Evolutionary conservation across 1,140 invertebrate genomes (phyloP).

Genomic region (Trichogramma pretiosum): DNA sequence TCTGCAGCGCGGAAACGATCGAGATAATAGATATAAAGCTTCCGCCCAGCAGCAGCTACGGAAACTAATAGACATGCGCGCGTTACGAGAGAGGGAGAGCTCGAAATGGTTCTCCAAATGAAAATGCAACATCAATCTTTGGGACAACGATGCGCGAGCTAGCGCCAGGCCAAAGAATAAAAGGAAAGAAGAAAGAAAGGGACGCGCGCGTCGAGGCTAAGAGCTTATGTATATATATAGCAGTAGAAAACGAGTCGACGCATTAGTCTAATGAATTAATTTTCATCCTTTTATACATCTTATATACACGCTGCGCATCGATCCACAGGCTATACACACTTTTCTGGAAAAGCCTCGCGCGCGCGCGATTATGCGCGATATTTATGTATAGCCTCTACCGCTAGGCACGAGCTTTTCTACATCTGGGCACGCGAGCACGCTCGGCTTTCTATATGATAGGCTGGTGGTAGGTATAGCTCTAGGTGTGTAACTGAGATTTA

Average conservation of each 20-base stretch:
- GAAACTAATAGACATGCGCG: too few species aligned
- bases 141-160: slow-evolving; percentile 34
- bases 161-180: too few species aligned
- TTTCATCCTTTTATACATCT: slow-evolving; percentile 32
- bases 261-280: slow-evolving; percentile 50
- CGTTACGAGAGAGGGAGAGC: too few species aligned
- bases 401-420: not conserved
- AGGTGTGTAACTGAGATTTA: slow-evolving; percentile 23
- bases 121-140: slow-evolving; percentile 45
- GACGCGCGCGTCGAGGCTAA: too few species aligned
- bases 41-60: too few species aligned
- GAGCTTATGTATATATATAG: too few species aligned
- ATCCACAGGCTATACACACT: not conserved
- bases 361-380: slow-evolving; percentile 2
- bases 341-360: not conserved
- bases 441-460: not conserved
- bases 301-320: slow-evolving; percentile 12
- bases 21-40: too few species aligned
- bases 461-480: not conserved
- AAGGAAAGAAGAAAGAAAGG: too few species aligned
- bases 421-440: not conserved
- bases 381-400: not conserved
- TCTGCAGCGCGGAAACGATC: too few species aligned
- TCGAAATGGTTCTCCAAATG: slow-evolving; percentile 46
- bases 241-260: slow-evolving; percentile 33